Percentiles rank a stretch among this genome's conserved stretches.
Evolutionary conservation across 2,888 invertebrate species (phyloP).

Genomic region (Pecten maximus): DNA sequence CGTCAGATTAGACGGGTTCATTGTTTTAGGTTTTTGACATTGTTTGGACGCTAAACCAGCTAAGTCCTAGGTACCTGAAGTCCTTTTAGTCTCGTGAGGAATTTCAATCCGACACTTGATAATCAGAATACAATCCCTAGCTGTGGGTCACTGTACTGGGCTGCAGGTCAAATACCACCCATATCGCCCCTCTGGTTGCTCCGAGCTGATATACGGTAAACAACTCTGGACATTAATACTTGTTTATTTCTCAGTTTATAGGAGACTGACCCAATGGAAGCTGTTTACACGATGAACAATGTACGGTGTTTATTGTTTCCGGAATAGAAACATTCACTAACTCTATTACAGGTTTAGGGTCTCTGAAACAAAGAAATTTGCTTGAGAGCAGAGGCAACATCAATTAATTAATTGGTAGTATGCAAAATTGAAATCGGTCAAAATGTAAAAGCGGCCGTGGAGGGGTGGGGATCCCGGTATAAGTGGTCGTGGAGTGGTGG

Average conservation of each 20-base stretch:
- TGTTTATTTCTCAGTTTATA: not conserved
- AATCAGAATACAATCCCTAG: not conserved
- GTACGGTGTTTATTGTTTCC: not conserved
- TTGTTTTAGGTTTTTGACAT: not conserved
- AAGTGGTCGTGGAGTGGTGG: too few species aligned
- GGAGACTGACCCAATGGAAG: not conserved
- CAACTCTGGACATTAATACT: not conserved
- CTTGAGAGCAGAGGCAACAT: not conserved
- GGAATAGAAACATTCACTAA: not conserved
- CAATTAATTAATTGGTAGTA: too few species aligned
- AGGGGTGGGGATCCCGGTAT: too few species aligned
- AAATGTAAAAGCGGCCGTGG: too few species aligned
- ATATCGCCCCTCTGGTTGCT: not conserved
- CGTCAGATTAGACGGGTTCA: not conserved
- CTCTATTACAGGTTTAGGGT: too few species aligned
- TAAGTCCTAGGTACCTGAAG: not conserved
- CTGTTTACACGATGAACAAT: not conserved
- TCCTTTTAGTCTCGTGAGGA: conserved; percentile 25
- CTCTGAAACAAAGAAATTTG: too few species aligned
- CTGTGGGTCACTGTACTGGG: not conserved
- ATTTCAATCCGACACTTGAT: not conserved
- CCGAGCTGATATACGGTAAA: not conserved
- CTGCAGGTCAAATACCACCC: not conserved
- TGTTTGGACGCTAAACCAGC: not conserved
- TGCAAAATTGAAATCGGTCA: too few species aligned